Percentiles rank a stretch among this genome's conserved stretches.
phyloP scores from a whole-genome alignment of 1,140 invertebrate genomes.

The Drosophila carrolli region DNA sequence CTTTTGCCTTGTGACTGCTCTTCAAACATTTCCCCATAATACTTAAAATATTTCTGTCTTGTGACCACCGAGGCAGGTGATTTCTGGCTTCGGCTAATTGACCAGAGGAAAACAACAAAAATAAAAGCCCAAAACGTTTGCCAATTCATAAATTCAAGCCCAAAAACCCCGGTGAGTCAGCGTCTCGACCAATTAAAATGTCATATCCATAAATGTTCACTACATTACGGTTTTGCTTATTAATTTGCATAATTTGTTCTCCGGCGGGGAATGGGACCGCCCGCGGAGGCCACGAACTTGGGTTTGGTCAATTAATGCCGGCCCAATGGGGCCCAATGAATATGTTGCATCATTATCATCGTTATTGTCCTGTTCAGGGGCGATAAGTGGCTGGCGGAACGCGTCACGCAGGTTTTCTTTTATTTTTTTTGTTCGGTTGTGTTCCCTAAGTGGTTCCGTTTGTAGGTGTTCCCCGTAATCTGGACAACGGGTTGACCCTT shows the following conservation, averaged over 20 bases:
- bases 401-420: slow-evolving; percentile 38
- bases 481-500: slow-evolving; percentile 49
- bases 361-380: slow-evolving; percentile 74
- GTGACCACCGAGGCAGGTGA: slow-evolving; percentile 67
- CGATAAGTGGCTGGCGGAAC: slow-evolving; percentile 45
- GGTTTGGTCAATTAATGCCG: slow-evolving; percentile 63
- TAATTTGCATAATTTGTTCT: slow-evolving; percentile 74
- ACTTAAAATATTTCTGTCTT: slow-evolving; percentile 41
- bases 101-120: background rate
- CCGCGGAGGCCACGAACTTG: slow-evolving; percentile 45
- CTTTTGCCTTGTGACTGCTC: slow-evolving; percentile 26
- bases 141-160: slow-evolving; percentile 69
- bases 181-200: slow-evolving; percentile 59
- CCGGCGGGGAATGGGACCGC: slow-evolving; percentile 41
- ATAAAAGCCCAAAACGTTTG: slow-evolving; percentile 35
- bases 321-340: slow-evolving; percentile 48
- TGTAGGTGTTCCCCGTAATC: slow-evolving; percentile 58
- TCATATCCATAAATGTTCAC: slow-evolving; percentile 58
- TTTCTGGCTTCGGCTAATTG: slow-evolving; percentile 57
- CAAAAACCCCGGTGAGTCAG: slow-evolving; percentile 32
- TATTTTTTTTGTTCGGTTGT: background rate
- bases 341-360: slow-evolving; percentile 75
- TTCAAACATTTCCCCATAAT: slow-evolving; percentile 34
- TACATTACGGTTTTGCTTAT: slow-evolving; percentile 56
- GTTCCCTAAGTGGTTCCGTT: slow-evolving; percentile 59